Base-by-base conservation (phyloP, 2,113 vertebrate genomes). In the Percopsis transmontana region DNA sequence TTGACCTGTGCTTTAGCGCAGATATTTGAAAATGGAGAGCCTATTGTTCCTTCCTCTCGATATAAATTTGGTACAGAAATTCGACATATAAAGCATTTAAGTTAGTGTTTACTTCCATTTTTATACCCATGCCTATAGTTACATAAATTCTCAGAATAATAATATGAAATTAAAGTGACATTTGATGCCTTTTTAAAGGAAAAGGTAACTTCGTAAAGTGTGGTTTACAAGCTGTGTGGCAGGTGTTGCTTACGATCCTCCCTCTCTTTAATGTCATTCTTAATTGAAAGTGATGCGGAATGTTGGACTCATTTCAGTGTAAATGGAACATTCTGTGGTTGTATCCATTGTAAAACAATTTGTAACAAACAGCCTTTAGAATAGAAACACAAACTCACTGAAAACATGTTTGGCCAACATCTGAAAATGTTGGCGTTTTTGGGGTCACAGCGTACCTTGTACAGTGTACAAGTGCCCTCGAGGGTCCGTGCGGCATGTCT, bases 301-400 rank as follows among this genome's bases (percentile, higher is more conserved):
- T 57, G 27, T 54, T 79, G 74, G 58, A 76, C 57, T 61, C 71
- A 12, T 64, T 51, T 62, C 54, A 79, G 59, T 38, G 62, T 74
- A 81, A 83, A 72, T 55, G 80, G 72, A 75, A 78, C 75, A 74
- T 70, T 79, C 70, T 77, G 70, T 70, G 74, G 83, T 66, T 63
- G 21, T 53, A 59, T 14, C 62, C 64, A 33, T 33, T 33, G 27
- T 39, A 59, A 77, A 85, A 77, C 62, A 75, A 52, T 67, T 68
- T 62, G 56, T 56, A 62, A 58, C 44, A 57, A 66, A 58, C 16
- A 42, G 67, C 68, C 45, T 48, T 60, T 51, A 21, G 14, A 44
- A 66, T 59, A 58, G 16, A 45, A 65, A 58, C 54, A 38, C 41
- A 42, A 40, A 20, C 33, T 18, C 39, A 12, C 15, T 19, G 16